Percentiles rank a stretch among this genome's conserved stretches.
These are phyloP conservation scores for Hymenochirus boettgeri DNA, from an alignment of 2,113 vertebrate genomes.

Conservation along the genomic window DNA sequence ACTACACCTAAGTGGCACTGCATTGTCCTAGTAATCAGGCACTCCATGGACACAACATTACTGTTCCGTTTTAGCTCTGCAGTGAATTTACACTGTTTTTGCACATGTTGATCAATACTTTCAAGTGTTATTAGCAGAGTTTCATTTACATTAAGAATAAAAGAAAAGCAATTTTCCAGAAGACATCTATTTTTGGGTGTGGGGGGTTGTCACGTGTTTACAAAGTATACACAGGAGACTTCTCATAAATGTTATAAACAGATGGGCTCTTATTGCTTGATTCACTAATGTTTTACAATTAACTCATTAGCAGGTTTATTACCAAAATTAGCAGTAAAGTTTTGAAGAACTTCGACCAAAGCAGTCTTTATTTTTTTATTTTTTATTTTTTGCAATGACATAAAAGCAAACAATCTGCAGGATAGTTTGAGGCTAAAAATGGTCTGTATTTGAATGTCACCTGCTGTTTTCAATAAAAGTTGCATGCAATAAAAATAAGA, in stretches of 20 bases:
- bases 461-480: slow-evolving; percentile 70
- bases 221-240: slow-evolving; percentile 66
- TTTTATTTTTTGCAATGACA: slow-evolving; percentile 56
- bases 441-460: slow-evolving; percentile 61
- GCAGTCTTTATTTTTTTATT: slow-evolving; percentile 45
- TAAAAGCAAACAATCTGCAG: slow-evolving; percentile 59
- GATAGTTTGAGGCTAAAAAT: slow-evolving; percentile 67
- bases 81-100: too few relatives aligned
- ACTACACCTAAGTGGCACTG: too few relatives aligned
- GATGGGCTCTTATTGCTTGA: slow-evolving; percentile 70
- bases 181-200: background rate
- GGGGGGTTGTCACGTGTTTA: slow-evolving; percentile 41
- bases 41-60: too few relatives aligned
- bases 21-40: too few relatives aligned
- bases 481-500: slow-evolving; percentile 59
- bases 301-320: slow-evolving; percentile 76
- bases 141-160: background rate
- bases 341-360: slow-evolving; percentile 68
- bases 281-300: slow-evolving; percentile 71
- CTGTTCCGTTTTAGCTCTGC: too few relatives aligned
- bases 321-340: slow-evolving; percentile 71
- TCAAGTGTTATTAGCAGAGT: too few relatives aligned
- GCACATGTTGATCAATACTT: too few relatives aligned
- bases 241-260: slow-evolving; percentile 64
- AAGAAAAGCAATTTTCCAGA: background rate